phyloP scores from a whole-genome alignment of 2,797 vertebrate species.

The Xiphophorus birchmanni region DNA sequence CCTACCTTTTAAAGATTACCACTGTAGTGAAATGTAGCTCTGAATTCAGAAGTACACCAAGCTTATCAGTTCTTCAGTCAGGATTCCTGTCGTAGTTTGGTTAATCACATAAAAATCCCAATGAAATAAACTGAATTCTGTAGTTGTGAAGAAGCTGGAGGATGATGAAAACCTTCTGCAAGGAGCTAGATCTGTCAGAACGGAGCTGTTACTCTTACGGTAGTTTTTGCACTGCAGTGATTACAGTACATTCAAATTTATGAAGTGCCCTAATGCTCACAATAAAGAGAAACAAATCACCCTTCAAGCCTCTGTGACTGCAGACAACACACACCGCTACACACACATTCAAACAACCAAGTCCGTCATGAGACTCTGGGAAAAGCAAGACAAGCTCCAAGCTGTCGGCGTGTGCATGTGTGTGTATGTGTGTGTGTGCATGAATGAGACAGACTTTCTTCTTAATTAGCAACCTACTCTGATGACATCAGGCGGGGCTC shows the following conservation, averaged over 20 bases:
- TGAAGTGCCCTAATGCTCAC: neutral
- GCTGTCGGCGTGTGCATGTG: conserved; percentile 44
- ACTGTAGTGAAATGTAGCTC: neutral
- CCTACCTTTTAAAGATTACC: no score
- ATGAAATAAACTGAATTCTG: neutral
- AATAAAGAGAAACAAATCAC: conserved; percentile 13
- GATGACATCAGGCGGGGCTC: conserved; percentile 66
- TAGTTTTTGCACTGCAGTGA: neutral
- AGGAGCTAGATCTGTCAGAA: neutral
- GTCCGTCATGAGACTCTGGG: conserved; percentile 37
- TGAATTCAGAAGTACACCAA: neutral
- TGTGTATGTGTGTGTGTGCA: conserved; percentile 23
- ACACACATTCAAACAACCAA: conserved; percentile 6
- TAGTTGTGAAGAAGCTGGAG: neutral
- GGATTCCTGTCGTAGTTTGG: neutral
- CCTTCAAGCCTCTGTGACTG: neutral
- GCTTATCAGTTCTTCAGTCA: neutral
- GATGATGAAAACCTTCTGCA: neutral
- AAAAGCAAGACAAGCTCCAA: conserved; percentile 46
- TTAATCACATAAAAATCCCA: neutral
- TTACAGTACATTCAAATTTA: neutral
- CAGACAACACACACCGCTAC: neutral
- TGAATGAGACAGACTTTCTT: conserved; percentile 42
- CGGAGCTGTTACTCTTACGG: neutral
- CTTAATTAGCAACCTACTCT: conserved; percentile 66